Percentiles rank a stretch among this genome's conserved stretches.
These are phyloP conservation scores for Petrolisthes manimaculis DNA, from an alignment of 2,888 invertebrate species.

Conservation along the genomic window DNA sequence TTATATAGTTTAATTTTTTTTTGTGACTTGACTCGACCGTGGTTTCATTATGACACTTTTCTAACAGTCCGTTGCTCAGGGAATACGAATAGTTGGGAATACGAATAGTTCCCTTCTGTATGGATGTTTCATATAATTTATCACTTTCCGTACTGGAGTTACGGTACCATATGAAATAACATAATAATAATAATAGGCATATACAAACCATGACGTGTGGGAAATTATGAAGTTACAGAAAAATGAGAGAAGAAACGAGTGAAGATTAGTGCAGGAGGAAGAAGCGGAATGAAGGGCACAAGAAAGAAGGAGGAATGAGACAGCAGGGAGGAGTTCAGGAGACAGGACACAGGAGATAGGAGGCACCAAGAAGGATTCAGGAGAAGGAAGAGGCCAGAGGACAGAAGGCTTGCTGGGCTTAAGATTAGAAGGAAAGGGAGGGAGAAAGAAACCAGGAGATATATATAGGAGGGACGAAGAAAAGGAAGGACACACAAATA, in stretches of 20 bases:
- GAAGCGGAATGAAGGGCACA: not conserved
- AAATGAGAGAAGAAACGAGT: too few species aligned
- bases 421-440: not conserved
- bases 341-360: not conserved
- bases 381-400: not conserved
- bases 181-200: not conserved
- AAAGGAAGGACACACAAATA: not conserved
- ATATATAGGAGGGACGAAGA: not conserved
- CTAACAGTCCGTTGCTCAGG: too few species aligned
- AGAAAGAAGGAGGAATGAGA: not conserved
- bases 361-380: not conserved
- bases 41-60: too few species aligned
- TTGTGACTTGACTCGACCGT: too few species aligned
- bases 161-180: not conserved
- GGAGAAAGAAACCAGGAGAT: not conserved
- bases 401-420: too few species aligned
- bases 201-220: not conserved
- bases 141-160: too few species aligned
- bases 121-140: too few species aligned
- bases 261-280: not conserved
- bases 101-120: too few species aligned
- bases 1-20: too few species aligned
- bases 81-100: too few species aligned
- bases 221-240: too few species aligned
- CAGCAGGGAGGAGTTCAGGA: not conserved